Evolutionary conservation across 2,797 vertebrate genomes (phyloP), one percentile per base, ranked within the genome.

Genomic region (Oophaga sylvatica): DNA sequence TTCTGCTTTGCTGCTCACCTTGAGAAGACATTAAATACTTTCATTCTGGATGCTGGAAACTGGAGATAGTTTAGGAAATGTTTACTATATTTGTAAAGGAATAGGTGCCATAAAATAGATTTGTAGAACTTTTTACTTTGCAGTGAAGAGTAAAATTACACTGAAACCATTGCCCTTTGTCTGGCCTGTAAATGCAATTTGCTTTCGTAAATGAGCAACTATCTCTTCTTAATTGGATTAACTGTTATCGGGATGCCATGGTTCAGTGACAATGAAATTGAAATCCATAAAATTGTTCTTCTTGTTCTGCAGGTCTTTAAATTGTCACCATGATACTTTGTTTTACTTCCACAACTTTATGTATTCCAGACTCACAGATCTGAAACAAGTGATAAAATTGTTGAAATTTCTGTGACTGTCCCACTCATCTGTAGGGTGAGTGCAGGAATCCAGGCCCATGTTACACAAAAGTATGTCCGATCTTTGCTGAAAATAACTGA

Each of bases 211-310:
- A 67, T 82, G 63, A 67, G 80, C 65, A 48, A 67, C 48, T 70
- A 67, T 82, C 80, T 82, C 35, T 56, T 48, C 45, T 82, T 67
- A 67, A 82, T 70, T 82, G 62, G 48, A 48, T 82, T 82, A 67
- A 56, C 80, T 82, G 45, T 82, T 67, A 56, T 82, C 80, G 26
- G 80, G 62, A 68, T 68, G n/a, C 45, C 68, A 68, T 5, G 80
- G 48, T 82, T 82, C 65, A 70, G 62, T 82, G 65, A 62, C 35
- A 82, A 82, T 82, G 65, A 82, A 67, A 82, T 82, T 82, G 65
- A 70, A 82, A 67, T 68, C 41, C 63, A 45, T 53, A 70, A 67
- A 82, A 68, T 53, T 48, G n/a, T 56, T 70, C 63, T 62, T n/a
- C 29, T 80, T 41, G 59, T 45, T 41, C 60, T 65, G 60, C 20